phyloP scores from a whole-genome alignment of 2,888 invertebrate genomes.

The Spilosoma lubricipeda region DNA sequence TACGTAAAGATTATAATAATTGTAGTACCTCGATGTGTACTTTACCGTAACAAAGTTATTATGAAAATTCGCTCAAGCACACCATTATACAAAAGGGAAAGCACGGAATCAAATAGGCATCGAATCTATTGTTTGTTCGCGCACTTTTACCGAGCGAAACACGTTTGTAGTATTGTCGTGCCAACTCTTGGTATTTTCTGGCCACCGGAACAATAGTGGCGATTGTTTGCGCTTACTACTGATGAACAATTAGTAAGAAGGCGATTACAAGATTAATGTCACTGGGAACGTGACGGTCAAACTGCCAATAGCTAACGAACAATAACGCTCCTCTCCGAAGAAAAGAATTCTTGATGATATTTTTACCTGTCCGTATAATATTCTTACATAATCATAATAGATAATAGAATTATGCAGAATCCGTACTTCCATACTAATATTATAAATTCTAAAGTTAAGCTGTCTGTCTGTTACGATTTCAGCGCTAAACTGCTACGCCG shows the following conservation, averaged over 20 bases:
- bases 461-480: too few species aligned
- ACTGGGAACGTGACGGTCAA: conserved; percentile 23
- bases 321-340: conserved; percentile 9
- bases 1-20: conserved; percentile 32
- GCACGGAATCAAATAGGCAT: conserved; percentile 73
- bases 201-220: conserved; percentile 68
- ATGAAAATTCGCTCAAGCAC: conserved; percentile 64
- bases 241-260: conserved; percentile 67
- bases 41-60: conserved; percentile 57
- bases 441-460: too few species aligned
- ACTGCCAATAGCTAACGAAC: conserved; percentile 30
- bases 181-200: conserved; percentile 61
- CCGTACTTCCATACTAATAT: too few species aligned
- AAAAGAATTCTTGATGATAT: conserved; percentile 35
- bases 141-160: conserved; percentile 72
- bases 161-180: conserved; percentile 71
- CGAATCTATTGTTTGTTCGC: conserved; percentile 71
- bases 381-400: neutral
- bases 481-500: too few species aligned
- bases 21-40: conserved; percentile 48
- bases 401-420: neutral
- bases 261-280: conserved; percentile 59
- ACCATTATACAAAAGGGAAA: conserved; percentile 72
- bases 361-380: neutral
- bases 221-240: conserved; percentile 66